phyloP scores from a whole-genome alignment of 1,140 invertebrate genomes.

The Coboldia fuscipes region DNA sequence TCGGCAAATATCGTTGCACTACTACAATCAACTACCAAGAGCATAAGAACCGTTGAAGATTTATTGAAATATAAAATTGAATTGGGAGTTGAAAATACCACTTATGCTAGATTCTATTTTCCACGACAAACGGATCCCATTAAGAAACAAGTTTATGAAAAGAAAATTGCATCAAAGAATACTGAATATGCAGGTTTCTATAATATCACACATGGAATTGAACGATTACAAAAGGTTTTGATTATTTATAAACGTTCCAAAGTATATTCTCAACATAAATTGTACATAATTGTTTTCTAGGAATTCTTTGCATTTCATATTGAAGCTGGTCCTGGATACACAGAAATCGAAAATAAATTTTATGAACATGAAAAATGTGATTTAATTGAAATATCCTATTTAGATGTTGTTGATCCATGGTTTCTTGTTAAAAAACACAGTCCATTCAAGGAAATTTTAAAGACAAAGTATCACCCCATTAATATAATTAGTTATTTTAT shows the following conservation, averaged over 20 bases:
- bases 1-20: constrained; percentile 25
- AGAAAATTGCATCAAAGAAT: constrained; percentile 15
- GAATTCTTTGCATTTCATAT: constrained; percentile 39
- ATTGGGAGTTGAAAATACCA: constrained; percentile 14
- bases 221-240: not conserved
- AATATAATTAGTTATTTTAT: too few relatives aligned
- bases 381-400: constrained; percentile 32
- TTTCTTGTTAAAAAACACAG: constrained; percentile 31
- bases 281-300: not conserved
- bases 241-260: not conserved
- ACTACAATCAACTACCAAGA: constrained; percentile 23
- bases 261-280: not conserved
- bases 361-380: constrained; percentile 41
- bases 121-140: constrained; percentile 5
- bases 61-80: constrained; percentile 19
- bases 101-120: constrained; percentile 20
- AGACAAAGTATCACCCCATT: constrained; percentile 27
- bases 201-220: constrained; percentile 11
- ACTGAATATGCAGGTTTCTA: constrained; percentile 11
- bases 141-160: constrained; percentile 14
- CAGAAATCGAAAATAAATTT: constrained; percentile 36
- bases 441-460: constrained; percentile 34
- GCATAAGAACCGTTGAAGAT: constrained; percentile 20
- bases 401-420: constrained; percentile 33
- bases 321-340: constrained; percentile 33